Base-by-base conservation (phyloP, 2,888 invertebrate genomes). In the Epirrhoe tristata region DNA sequence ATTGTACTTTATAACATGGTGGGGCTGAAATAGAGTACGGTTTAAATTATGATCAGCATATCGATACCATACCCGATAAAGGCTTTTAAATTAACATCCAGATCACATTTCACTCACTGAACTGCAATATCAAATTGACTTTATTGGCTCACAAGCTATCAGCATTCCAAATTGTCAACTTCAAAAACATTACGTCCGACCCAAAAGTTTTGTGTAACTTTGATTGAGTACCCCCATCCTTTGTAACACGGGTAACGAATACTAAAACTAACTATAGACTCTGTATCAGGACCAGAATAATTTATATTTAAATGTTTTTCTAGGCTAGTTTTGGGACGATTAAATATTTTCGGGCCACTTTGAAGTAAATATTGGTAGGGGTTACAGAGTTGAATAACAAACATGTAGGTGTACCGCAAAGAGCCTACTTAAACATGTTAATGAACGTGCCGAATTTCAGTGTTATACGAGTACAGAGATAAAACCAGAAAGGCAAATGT, bases 151-250 rank as follows among this genome's bases (percentile, higher is more conserved):
- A 48, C 48, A 14, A 48, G 14, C 16, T 14, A 5, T 43, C 39
- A 43, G 67, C 66, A 66, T 65, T 71, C 72, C 67, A 64, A 61
- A 67, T 60, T 69, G 64, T 71, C 72, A 72, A 73, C 39, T 62
- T 63, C 53, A 51, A 48, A 60, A 68, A 66, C 63, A 68, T 69
- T 77, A 79, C 74, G 72, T 75, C 76, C 77, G 77, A 80, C 82
- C 83, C 79, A 72, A 82, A 84, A 83, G 75, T 82, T 82, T 3
- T 67, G 34, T 55, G 58, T 14, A 81, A 79, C 77, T 78, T 79
- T 78, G 78, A 81, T 79, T 79, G 77, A 78, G 75, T 67, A 68
- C 63, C 64, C 48, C 58, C 59, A 57, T 70, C 66, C 63, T 75
- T 73, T 75, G 72, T 72, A 71, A 65, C 60, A 58, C 61, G 62